Conservation (phyloP, 2,888 invertebrate genomes). For the Lomographa bimaculata region DNA sequence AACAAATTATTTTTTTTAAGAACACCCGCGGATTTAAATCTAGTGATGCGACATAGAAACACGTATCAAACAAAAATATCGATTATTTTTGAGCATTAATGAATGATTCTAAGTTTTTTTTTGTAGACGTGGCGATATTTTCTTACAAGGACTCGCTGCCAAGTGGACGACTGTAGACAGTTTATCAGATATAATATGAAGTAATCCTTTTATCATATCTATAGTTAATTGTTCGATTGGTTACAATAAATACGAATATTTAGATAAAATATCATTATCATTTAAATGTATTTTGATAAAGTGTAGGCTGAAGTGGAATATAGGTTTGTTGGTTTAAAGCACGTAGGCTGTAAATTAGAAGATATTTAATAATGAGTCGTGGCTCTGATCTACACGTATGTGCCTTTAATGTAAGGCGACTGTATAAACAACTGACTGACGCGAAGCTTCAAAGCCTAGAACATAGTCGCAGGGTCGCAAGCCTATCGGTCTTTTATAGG, state of each 20-base stretch:
- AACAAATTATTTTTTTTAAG: constrained; percentile 33
- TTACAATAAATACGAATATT: constrained; percentile 14
- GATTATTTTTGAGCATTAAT: neutral
- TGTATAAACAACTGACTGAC: too few species aligned
- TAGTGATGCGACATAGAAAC: constrained; percentile 13
- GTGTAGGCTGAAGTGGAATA: neutral
- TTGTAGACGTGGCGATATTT: constrained; percentile 36
- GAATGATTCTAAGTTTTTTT: neutral
- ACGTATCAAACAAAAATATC: neutral
- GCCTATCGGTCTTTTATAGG: too few species aligned
- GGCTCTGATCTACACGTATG: too few species aligned
- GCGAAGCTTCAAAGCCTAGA: too few species aligned
- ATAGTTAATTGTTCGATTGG: constrained; percentile 60
- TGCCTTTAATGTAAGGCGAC: too few species aligned
- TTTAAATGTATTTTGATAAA: constrained; percentile 12
- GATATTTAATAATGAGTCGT: too few species aligned
- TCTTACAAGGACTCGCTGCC: constrained; percentile 55
- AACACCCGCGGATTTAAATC: constrained; percentile 29
- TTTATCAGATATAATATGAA: constrained; percentile 59
- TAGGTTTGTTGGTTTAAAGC: too few species aligned
- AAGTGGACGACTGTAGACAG: constrained; percentile 56
- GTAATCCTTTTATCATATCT: constrained; percentile 67
- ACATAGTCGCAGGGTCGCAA: too few species aligned
- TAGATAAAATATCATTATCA: constrained; percentile 11
- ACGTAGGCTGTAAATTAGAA: too few species aligned